These are phyloP conservation scores for Mythimna ferrago DNA, from an alignment of 2,888 invertebrate species.

Conservation along the genomic window DNA sequence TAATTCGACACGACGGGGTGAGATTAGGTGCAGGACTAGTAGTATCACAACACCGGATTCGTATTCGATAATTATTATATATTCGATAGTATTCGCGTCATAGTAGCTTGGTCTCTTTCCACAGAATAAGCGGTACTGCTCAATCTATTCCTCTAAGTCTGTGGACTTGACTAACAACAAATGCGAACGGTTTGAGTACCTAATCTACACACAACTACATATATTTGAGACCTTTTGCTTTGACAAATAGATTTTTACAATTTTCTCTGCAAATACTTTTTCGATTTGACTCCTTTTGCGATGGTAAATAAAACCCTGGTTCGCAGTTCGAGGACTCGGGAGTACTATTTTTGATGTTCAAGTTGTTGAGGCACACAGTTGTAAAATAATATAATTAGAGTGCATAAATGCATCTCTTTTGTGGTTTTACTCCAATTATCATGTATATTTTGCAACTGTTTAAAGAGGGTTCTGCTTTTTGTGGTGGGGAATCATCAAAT, in stretches of 20 bases:
- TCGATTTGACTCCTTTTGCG: not conserved
- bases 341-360: not conserved
- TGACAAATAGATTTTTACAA: conserved; percentile 7
- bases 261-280: not conserved
- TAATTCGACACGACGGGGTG: no score
- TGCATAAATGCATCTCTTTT: no score
- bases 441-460: no score
- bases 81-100: no score
- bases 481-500: not conserved
- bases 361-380: no score
- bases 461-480: not conserved
- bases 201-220: conserved; percentile 1
- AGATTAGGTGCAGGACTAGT: no score
- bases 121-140: not conserved
- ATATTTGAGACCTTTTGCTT: conserved; percentile 22
- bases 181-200: conserved; percentile 5
- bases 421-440: no score
- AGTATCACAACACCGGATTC: no score
- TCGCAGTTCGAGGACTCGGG: not conserved
- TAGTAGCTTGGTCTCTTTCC: not conserved
- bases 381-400: no score
- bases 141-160: not conserved
- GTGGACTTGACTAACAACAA: conserved; percentile 32
- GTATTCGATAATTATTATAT: no score
- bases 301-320: not conserved